phyloP scores from a whole-genome alignment of 2,113 vertebrate genomes.

The Crypturellus undulatus region DNA sequence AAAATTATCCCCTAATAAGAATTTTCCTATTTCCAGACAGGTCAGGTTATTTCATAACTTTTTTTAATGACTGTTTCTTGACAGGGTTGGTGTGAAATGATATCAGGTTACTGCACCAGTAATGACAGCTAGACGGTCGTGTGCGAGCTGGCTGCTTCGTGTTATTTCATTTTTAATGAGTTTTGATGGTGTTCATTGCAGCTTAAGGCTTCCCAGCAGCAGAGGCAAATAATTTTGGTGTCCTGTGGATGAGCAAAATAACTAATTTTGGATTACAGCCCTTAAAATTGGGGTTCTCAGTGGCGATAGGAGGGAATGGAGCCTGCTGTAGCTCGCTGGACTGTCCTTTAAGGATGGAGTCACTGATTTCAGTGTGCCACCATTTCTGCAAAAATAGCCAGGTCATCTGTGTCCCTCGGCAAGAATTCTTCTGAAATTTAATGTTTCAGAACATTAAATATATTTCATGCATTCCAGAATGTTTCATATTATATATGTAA shows the following conservation, averaged over 20 bases:
- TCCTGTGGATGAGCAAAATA: background rate
- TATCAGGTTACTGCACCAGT: background rate
- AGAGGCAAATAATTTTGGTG: background rate
- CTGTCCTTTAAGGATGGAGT: background rate
- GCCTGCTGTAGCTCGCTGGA: background rate
- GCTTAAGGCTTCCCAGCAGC: background rate
- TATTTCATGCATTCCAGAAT: background rate
- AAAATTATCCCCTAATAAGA: background rate
- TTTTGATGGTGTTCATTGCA: background rate
- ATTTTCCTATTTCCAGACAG: background rate
- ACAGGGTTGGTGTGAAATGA: background rate
- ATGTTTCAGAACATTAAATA: too few species aligned
- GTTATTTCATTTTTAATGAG: background rate
- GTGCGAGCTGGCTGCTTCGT: background rate
- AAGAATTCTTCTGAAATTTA: background rate
- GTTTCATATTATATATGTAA: background rate
- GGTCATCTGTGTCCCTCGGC: background rate
- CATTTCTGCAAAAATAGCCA: background rate
- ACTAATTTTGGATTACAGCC: background rate
- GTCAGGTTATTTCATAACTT: background rate
- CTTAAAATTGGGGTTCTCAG: background rate
- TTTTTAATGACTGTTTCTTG: background rate
- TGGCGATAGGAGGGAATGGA: too few species aligned
- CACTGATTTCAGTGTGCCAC: too few species aligned
- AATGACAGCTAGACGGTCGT: background rate